These are phyloP conservation scores for Triplophysa dalaica DNA, from an alignment of 2,113 vertebrate genomes.

Conservation along the genomic window DNA sequence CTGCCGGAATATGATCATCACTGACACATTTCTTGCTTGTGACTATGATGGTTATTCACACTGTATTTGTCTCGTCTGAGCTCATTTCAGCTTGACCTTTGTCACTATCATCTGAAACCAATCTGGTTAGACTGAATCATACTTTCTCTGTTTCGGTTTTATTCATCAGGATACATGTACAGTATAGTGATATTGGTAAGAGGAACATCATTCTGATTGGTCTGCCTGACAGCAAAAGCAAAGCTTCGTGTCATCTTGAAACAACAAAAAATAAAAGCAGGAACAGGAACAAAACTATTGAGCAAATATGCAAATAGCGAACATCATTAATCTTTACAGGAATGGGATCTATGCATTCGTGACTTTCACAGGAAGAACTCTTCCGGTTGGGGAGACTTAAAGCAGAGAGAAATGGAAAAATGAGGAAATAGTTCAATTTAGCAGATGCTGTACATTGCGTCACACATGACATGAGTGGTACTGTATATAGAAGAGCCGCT, in stretches of 20 bases:
- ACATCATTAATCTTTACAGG: no score
- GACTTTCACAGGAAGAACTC: no score
- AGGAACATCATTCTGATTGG: neutral
- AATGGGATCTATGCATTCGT: no score
- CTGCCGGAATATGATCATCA: neutral
- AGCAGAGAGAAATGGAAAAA: no score
- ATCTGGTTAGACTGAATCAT: constrained; percentile 2
- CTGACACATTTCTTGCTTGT: constrained; percentile 29
- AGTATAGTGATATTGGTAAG: neutral
- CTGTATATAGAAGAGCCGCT: no score
- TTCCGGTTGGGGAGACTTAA: no score
- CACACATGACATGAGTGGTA: no score
- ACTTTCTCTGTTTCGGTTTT: neutral
- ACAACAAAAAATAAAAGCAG: constrained; percentile 1
- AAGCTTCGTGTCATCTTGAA: neutral
- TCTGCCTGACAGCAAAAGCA: neutral
- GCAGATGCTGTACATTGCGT: no score
- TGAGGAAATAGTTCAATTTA: no score
- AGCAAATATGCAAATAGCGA: no score
- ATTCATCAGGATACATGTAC: constrained; percentile 4
- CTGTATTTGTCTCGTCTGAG: constrained; percentile 39
- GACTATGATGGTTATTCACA: constrained; percentile 39
- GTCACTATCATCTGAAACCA: constrained; percentile 35
- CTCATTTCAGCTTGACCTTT: constrained; percentile 42
- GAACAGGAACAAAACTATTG: neutral